Evolutionary conservation across 2,797 vertebrate genomes (phyloP), one percentile per base, ranked within the genome.

Genomic region (Florisuga fusca): DNA sequence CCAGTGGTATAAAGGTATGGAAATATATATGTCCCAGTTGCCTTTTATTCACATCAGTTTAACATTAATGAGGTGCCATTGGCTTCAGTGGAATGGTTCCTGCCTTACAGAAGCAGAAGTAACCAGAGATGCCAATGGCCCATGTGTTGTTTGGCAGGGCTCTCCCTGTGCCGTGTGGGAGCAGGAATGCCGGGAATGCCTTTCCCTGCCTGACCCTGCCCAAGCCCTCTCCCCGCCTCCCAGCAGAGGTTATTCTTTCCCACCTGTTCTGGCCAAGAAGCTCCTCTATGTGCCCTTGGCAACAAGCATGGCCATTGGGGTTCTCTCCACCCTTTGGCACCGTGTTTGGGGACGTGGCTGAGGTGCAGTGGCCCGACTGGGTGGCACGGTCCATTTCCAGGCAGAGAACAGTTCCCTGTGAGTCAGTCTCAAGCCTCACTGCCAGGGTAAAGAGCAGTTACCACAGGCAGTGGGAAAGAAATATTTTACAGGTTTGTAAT

Each of bases 321-420:
- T 6, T 69, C 33, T 58, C 48, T 27, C 51, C 43, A 29, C 31
- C 55, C 80, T 38, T 53, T 12, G 63, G 43, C 71, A 33, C 27
- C 1, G 0, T 2, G 0, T 6, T 18, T 1, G 0, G 0, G 36
- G 23, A 1, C 0, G 0, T 2, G 6, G 71, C 29, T 0, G 0
- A 55, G 50, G 63, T 20, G 4, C 1, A 2, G 72, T 2, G 51
- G 51, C 15, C 29, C 1, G 3, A 31, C 38, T 57, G 25, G 0
- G 0, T 14, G 34, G 46, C 34, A 29, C 43, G 50, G 43, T 34
- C 77, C 29, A 18, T 6, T n/a, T 55, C 66, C 82, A 61, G 0
- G 1, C 58, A 26, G 31, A 21, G 34, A 1, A 0, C 3, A 21
- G 73, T 27, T 75, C 27, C 55, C 77, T 5, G 4, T 8, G 31